Base-by-base conservation (phyloP, 1,140 invertebrate genomes). In the Heliconius congener region DNA sequence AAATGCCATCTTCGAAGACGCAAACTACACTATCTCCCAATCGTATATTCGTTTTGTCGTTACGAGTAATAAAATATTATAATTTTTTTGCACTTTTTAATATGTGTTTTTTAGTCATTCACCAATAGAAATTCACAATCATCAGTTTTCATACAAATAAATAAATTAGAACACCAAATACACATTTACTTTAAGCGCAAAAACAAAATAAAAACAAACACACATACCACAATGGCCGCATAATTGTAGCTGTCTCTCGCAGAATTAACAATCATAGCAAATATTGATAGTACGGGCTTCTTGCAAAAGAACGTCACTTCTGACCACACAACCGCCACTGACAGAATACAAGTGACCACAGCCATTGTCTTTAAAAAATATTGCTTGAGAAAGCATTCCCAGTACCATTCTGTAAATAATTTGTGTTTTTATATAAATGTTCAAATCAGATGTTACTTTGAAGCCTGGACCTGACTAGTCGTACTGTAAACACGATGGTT, bases 221-320 rank as follows among this genome's bases (percentile, higher is more conserved):
- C 75, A 88, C 91, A 95, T 95, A 99, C 98, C 96, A 99, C 99
- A 87, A 99, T 99, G 74, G 97, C 97, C 83, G 98, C 96, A 95
- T 99, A 99, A 94, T 99, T 98, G 88, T 99, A 98, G 81, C 96
- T 97, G 13, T 93, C 89, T 88, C 97, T 97, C 2, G 98, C 97
- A 72, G 97, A 93, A 85, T 98, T 97, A 3, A 99, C 96, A 89
- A 99, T 98, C 57, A 97, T 96, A 66, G 99, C 99, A 95, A 99
- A 99, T 73, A 99, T 95, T 1, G 99, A 99, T 8, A 99, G 95
- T 27, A 99, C 97, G 2, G 99, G 99, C 37, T 94, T 91, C 88
- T 97, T 97, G 85, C 97, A 98, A 94, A 99, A 99, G 93, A 99
- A 99, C 1, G 99, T 99, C 74, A 99, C 97, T 95, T 99, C 99